Evolutionary conservation across 2,888 invertebrate genomes (phyloP), one percentile per base, ranked within the genome.

Genomic region (Dolichomitus sp.): DNA sequence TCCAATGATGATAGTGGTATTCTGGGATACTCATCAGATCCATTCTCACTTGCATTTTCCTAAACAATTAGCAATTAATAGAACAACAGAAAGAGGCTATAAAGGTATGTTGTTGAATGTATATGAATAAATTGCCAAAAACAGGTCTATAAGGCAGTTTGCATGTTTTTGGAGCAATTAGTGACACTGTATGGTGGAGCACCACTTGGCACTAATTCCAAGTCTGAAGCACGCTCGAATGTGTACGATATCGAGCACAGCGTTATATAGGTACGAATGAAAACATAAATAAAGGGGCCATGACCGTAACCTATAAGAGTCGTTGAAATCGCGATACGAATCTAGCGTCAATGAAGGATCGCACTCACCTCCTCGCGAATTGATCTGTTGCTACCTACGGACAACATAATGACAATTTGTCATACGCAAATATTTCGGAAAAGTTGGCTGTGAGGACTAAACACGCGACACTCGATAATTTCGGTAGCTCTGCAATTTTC

Each of bases 1-100:
- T 90, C 88, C 76, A 90, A 68, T 1, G 78, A 80, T 6, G 86
- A 80, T 37, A 83, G 66, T 17, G 90, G 88, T 81, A 90, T 85
- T 52, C 84, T 88, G 27, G 89, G 87, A 76, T 89, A 90, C 30
- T 90, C 88, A n/a, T 89, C 87, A 0, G 87, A 84, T 37, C 81
- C 88, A 81, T 87, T 88, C 19, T 88, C 87, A 57, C 77, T 87
- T 1, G 77, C 63, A 63, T 81, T 87, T 75, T 90, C 90, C 92
- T 93, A 54, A 72, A 59, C n/a, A 77, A 61, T 54, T 12, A 19
- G n/a, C 6, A 23, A 50, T 68, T 12, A 30, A 45, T 57, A 5
- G 17, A n/a, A 37, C 33, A 30, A 33, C 7, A 7, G 17, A 33
- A 33, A 59, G 11, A n/a, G 30, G 2, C 14, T 2, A 27, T 6